phyloP scores from a whole-genome alignment of 2,113 vertebrate species.

The Brachirus orientalis region DNA sequence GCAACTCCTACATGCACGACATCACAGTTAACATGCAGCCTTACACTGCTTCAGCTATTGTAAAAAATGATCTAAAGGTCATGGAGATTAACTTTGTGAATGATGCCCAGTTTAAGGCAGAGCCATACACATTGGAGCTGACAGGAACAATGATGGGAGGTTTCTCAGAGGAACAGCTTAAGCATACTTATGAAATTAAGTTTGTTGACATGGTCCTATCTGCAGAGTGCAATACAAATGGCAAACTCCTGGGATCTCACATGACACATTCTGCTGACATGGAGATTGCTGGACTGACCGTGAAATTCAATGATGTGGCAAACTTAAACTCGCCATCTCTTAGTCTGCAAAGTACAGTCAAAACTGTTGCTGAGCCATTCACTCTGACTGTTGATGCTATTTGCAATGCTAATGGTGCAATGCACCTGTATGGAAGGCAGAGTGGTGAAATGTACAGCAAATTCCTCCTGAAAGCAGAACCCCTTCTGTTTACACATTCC shows the following conservation, averaged over 20 bases:
- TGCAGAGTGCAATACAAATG: conserved; percentile 85
- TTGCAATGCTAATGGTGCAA: conserved; percentile 83
- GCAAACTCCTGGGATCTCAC: conserved; percentile 80
- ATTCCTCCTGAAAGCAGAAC: conserved; percentile 88
- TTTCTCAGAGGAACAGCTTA: conserved; percentile 83
- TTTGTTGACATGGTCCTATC: conserved; percentile 81
- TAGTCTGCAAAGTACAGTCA: conserved; percentile 83
- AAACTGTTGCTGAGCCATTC: conserved; percentile 82
- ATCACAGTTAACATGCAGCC: conserved; percentile 83
- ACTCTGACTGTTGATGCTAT: conserved; percentile 80
- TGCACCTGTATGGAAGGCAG: conserved; percentile 84
- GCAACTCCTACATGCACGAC: conserved; percentile 88
- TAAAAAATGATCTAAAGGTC: conserved; percentile 87
- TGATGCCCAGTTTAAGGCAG: conserved; percentile 81
- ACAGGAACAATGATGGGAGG: conserved; percentile 84
- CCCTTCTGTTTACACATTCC: conserved; percentile 84
- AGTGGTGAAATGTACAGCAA: conserved; percentile 89
- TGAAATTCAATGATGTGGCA: conserved; percentile 80
- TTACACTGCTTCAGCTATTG: conserved; percentile 73
- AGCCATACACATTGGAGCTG: conserved; percentile 84
- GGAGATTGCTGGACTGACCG: conserved; percentile 83
- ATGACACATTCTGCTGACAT: conserved; percentile 84
- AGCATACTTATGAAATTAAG: conserved; percentile 85
- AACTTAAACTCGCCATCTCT: conserved; percentile 84
- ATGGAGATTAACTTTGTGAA: conserved; percentile 80